Base-by-base conservation (phyloP, 2,888 invertebrate species). In the Phyllotreta striolata region DNA sequence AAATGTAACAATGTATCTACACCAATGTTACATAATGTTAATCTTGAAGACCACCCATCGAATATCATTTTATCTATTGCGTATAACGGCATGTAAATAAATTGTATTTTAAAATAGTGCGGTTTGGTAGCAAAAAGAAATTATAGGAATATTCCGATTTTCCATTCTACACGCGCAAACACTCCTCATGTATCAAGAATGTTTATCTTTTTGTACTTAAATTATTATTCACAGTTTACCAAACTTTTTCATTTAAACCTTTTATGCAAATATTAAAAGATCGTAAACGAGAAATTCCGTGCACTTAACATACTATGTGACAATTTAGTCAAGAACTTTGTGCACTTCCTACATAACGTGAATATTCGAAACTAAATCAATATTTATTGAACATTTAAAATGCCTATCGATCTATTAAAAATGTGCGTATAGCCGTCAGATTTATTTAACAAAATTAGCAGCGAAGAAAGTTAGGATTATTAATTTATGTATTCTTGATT, bases 201-300 rank as follows among this genome's bases (percentile, higher is more conserved):
- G 49, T 49, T 58, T 58, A 13, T 38, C 40, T 40, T 49, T 24
- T 55, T 41, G 13, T 34, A 41, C 49, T 24, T 49, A 51, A 51
- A 57, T 47, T 39, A n/a, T 49, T 12, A 49, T 58, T 49, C 37
- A 49, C 44, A 39, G 58, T 24, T 39, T 49, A 49, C 49, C 49
- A 38, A 57, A 57, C 38, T 57, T 38, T 52, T 52, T 14, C 38
- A 14, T 38, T 34, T 24, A 24, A 52, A 52, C 37, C 52, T 13
- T 38, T 13, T 38, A 12, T 39, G 52, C 39, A 52, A 52, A 52
- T 52, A 52, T 52, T 52, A 52, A 52, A 52, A 38, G 13, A 52
- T 38, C 52, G 38, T 52, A 52, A 52, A 52, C n/a, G 13, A 12
- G 38, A 38, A 38, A 37, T 39, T 52, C 38, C 52, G 39, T 38